phyloP scores from a whole-genome alignment of 2,888 invertebrate species.

The Limnephilus marmoratus region DNA sequence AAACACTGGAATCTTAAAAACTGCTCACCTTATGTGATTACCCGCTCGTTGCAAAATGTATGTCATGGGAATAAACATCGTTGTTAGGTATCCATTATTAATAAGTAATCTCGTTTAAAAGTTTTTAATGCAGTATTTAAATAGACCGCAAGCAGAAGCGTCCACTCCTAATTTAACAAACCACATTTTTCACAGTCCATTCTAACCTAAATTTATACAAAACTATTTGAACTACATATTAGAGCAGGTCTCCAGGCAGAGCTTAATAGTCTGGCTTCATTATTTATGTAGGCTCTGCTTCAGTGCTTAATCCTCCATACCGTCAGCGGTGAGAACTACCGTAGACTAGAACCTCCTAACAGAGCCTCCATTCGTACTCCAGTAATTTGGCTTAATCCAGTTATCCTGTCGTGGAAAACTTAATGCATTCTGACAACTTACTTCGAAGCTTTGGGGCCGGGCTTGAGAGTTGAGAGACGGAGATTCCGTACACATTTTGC shows the following conservation, averaged over 20 bases:
- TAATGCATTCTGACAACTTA: slow-evolving; percentile 54
- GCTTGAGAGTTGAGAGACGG: not conserved
- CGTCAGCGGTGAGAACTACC: slow-evolving; percentile 23
- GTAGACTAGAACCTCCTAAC: slow-evolving; percentile 27
- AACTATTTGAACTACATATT: slow-evolving; percentile 16
- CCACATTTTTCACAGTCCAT: not conserved
- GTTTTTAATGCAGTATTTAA: not conserved
- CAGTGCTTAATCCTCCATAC: slow-evolving; percentile 4
- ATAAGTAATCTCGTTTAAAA: not conserved
- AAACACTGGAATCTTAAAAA: not conserved
- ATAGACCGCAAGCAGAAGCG: not conserved
- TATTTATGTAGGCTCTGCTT: slow-evolving; percentile 19
- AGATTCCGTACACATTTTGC: not conserved
- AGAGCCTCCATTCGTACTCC: slow-evolving; percentile 45
- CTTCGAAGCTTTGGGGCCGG: slow-evolving; percentile 15
- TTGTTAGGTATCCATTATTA: not conserved
- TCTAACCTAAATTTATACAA: not conserved
- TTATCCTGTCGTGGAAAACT: slow-evolving; percentile 54
- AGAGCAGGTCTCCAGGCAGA: not conserved
- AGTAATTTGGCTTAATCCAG: slow-evolving; percentile 54
- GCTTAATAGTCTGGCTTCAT: slow-evolving; percentile 30
- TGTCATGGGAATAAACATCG: not conserved
- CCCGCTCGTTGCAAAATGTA: not conserved
- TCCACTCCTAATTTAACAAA: not conserved
- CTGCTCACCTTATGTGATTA: not conserved